Conservation (phyloP, 1,140 invertebrate species). For the Lepidurus apus region DNA sequence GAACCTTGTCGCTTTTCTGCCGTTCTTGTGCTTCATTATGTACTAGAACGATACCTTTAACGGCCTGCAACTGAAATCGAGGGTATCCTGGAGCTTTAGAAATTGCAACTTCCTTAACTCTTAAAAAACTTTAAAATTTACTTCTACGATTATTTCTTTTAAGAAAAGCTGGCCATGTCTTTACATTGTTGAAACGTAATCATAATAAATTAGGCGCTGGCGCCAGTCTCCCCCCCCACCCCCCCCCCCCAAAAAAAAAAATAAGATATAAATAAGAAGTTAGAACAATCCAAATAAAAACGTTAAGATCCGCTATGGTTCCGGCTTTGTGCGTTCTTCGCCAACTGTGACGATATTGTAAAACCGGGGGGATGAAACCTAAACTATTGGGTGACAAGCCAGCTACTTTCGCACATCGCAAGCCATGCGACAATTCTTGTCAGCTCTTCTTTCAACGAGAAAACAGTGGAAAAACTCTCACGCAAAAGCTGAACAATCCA, state of each 20-base stretch:
- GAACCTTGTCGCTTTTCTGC: neutral
- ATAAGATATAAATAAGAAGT: neutral
- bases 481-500: neutral
- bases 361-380: conserved; percentile 12
- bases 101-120: conserved; percentile 4
- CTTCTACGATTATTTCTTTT: neutral
- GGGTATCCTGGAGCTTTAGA: neutral
- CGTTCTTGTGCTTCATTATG: neutral
- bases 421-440: conserved; percentile 21
- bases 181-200: neutral
- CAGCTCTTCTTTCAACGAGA: conserved; percentile 6
- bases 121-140: neutral
- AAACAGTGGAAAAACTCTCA: conserved; percentile 19
- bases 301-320: conserved; percentile 18
- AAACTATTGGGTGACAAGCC: conserved; percentile 1
- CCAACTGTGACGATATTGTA: conserved; percentile 5
- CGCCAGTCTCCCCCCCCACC: neutral
- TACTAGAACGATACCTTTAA: neutral
- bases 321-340: conserved; percentile 5
- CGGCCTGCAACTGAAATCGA: neutral
- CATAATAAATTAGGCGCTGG: conserved; percentile 21
- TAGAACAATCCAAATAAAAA: conserved; percentile 5
- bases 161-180: neutral
- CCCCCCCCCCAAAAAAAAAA: neutral
- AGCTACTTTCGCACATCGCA: conserved; percentile 14